Evolutionary conservation across 2,113 vertebrate genomes (phyloP).

Genomic region (Diglossa brunneiventris): DNA sequence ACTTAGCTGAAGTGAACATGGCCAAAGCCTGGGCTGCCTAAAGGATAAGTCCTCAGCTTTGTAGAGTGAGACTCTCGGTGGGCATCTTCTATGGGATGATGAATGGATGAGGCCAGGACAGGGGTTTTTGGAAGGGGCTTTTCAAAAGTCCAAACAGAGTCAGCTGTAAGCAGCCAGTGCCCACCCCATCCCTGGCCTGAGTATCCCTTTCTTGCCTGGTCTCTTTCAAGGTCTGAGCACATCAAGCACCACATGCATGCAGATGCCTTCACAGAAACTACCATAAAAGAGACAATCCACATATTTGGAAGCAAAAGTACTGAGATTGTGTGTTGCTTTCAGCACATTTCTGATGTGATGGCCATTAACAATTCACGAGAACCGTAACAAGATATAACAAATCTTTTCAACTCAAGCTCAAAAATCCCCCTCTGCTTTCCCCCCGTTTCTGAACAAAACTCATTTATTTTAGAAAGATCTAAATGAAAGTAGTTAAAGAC

Average conservation of each 20-base stretch:
- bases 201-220: neutral
- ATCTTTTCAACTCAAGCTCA: slow-evolving; percentile 4
- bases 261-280: neutral
- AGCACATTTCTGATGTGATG: neutral
- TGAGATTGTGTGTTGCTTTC: slow-evolving; percentile 19
- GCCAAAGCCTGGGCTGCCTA: neutral
- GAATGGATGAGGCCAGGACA: neutral
- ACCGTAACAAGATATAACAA: neutral
- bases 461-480: neutral
- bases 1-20: neutral
- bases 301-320: slow-evolving; percentile 58
- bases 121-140: neutral
- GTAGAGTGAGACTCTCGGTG: rapidly evolving
- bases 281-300: slow-evolving; percentile 48
- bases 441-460: neutral
- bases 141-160: neutral
- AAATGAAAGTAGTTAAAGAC: slow-evolving; percentile 25
- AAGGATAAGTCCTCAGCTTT: neutral
- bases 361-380: slow-evolving; percentile 14
- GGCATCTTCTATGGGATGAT: neutral
- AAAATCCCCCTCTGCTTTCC: neutral
- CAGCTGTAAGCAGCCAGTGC: slow-evolving; percentile 1
- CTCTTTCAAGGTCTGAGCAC: neutral
- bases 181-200: neutral
- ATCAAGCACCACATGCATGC: neutral